A percentile compares a stretch with the other conserved stretches of the same genome.
Conservation (phyloP, 2,113 vertebrate species). For the Syrrhaptes paradoxus region DNA sequence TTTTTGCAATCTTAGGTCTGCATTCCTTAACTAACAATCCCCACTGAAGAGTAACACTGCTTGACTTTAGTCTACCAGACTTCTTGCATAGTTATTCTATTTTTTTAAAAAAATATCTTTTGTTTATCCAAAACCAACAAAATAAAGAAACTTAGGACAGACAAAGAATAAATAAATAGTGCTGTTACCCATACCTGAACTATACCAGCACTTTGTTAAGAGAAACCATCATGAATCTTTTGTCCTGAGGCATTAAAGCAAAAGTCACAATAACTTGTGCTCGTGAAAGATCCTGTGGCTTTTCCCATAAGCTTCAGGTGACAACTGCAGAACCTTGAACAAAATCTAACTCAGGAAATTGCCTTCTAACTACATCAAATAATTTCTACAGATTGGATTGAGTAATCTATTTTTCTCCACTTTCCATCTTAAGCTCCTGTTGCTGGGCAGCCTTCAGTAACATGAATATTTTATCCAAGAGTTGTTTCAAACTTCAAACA, state of each 20-base stretch:
- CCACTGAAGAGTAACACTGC: not conserved
- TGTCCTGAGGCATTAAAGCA: not conserved
- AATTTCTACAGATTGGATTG: not conserved
- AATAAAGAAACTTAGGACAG: not conserved
- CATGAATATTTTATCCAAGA: not conserved
- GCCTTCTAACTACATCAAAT: not conserved
- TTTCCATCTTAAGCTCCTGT: not conserved
- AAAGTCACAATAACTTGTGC: not conserved
- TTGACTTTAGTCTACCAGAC: not conserved
- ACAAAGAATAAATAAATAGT: not conserved
- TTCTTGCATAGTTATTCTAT: not conserved
- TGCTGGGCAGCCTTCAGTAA: not conserved
- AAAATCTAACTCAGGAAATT: conserved; percentile 47
- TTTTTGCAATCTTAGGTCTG: not conserved
- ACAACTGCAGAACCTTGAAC: not conserved
- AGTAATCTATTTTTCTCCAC: not conserved
- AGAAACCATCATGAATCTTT: not conserved
- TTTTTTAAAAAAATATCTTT: not conserved
- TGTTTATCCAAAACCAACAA: not conserved
- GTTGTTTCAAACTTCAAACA: not conserved
- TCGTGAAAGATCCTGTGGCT: not conserved
- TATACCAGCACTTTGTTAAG: not conserved
- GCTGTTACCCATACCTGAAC: not conserved
- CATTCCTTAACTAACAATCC: not conserved
- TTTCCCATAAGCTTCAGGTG: conserved; percentile 27